A percentile compares a stretch with the other conserved stretches of the same genome.
phyloP scores from a whole-genome alignment of 2,113 vertebrate species.

The Calonectris borealis region DNA sequence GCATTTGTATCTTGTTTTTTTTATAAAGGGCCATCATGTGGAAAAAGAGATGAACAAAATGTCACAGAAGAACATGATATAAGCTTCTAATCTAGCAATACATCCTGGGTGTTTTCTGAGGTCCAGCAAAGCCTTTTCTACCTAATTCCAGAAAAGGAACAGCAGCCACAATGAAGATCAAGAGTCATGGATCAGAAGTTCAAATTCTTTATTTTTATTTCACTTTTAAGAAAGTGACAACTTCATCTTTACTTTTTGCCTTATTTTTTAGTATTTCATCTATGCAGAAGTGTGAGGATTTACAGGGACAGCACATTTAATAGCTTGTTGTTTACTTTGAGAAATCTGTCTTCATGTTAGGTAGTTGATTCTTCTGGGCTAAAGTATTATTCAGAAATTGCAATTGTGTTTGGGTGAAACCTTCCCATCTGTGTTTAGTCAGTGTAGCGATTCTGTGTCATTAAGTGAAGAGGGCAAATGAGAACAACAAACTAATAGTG shows the following conservation, averaged over 20 bases:
- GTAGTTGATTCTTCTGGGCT: neutral
- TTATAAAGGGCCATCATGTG: neutral
- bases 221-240: neutral
- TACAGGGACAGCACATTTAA: neutral
- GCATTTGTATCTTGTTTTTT: neutral
- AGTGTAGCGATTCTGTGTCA: neutral
- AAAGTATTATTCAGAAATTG: neutral
- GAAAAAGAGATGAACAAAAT: neutral
- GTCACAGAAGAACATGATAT: neutral
- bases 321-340: neutral
- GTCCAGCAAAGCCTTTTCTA: neutral
- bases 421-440: neutral
- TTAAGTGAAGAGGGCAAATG: neutral
- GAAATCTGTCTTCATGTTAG: neutral
- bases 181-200: neutral
- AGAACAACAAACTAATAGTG: neutral
- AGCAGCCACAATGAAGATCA: neutral
- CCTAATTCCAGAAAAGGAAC: neutral
- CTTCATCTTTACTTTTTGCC: neutral
- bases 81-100: neutral
- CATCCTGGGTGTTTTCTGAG: neutral
- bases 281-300: neutral
- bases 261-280: neutral
- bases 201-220: neutral
- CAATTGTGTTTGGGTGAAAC: neutral